Evolutionary conservation across 2,888 invertebrate species (phyloP).

Genomic region (Lymantria monacha): DNA sequence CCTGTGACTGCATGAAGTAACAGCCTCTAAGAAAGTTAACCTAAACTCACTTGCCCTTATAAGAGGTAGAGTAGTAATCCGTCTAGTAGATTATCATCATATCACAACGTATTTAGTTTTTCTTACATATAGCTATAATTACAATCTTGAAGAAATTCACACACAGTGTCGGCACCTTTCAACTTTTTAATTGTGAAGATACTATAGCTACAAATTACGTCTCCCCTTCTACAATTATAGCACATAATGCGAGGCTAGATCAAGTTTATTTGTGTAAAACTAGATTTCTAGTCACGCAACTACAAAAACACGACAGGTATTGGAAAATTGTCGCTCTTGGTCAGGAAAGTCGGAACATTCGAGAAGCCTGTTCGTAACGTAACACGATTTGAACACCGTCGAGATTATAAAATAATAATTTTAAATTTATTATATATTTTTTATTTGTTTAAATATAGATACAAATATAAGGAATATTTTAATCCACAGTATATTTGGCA

Average conservation of each 20-base stretch:
- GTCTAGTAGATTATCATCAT: not conserved
- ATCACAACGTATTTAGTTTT: not conserved
- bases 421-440: not conserved
- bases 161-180: not conserved
- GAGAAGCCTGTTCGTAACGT: conserved; percentile 50
- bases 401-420: not conserved
- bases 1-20: too few relatives aligned
- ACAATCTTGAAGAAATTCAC: not conserved
- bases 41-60: too few relatives aligned
- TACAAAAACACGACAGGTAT: conserved; percentile 36
- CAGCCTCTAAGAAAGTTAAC: too few relatives aligned
- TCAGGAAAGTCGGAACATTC: conserved; percentile 67
- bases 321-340: conserved; percentile 50
- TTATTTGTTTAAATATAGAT: not conserved
- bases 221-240: conserved; percentile 27
- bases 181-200: conserved; percentile 7
- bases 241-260: conserved; percentile 38
- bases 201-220: conserved; percentile 17
- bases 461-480: too few relatives aligned
- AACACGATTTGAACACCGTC: conserved; percentile 30
- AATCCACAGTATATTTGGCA: too few relatives aligned
- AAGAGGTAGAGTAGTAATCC: too few relatives aligned
- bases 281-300: conserved; percentile 37
- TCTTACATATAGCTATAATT: not conserved
- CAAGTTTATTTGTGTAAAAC: conserved; percentile 54